Conservation (phyloP, 2,113 vertebrate genomes). For the Silurus asotus region DNA sequence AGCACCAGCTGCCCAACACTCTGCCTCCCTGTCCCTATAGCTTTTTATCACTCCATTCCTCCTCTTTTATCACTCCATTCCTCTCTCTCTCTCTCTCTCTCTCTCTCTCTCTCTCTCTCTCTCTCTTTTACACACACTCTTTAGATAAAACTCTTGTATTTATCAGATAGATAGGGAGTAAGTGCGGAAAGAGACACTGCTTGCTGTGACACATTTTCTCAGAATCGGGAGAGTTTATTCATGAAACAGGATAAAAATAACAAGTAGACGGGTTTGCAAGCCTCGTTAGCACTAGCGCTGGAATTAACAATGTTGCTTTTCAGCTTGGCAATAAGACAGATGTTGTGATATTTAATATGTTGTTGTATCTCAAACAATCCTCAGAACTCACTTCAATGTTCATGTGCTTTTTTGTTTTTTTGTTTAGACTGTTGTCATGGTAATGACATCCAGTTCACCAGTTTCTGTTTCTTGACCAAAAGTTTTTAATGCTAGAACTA, state of each 20-base stretch:
- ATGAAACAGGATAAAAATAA: background rate
- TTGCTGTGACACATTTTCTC: background rate
- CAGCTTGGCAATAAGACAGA: background rate
- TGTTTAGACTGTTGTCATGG: background rate
- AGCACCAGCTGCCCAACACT: background rate
- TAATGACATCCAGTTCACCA: background rate
- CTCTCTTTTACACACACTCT: background rate
- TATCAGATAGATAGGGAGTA: background rate
- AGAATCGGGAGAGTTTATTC: no score
- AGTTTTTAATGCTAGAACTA: background rate
- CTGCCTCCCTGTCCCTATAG: background rate
- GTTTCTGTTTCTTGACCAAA: background rate
- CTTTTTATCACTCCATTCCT: background rate
- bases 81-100: background rate
- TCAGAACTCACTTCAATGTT: background rate
- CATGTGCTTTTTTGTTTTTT: background rate
- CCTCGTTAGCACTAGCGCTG: background rate
- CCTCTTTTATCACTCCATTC: background rate
- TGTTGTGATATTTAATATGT: background rate
- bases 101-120: background rate
- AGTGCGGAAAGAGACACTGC: background rate
- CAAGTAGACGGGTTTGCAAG: background rate
- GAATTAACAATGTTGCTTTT: background rate
- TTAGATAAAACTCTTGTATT: background rate
- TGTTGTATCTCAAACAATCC: background rate